These are phyloP conservation scores for Blennius ocellaris DNA, from an alignment of 2,113 vertebrate genomes.

Conservation along the genomic window DNA sequence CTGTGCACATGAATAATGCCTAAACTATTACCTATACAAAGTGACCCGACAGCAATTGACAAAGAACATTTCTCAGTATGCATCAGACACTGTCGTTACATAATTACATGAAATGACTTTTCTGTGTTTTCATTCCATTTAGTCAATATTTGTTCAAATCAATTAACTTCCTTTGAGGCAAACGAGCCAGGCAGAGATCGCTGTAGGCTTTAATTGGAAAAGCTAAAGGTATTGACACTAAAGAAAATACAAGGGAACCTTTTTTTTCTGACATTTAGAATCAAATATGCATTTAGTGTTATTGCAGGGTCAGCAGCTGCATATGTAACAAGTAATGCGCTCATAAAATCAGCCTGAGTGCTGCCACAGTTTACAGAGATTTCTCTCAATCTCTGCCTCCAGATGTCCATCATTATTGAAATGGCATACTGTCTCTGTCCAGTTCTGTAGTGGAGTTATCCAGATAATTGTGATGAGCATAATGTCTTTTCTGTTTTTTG, in stretches of 20 bases:
- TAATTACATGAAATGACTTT: constrained; percentile 19
- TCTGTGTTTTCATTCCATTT: constrained; percentile 15
- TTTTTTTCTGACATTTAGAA: constrained; percentile 1
- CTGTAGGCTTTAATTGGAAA: background rate
- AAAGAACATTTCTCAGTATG: constrained; percentile 3
- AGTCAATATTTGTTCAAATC: constrained; percentile 37
- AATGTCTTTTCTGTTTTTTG: no score
- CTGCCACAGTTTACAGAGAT: no score
- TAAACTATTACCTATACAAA: background rate
- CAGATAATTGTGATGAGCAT: no score
- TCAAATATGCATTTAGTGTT: constrained; percentile 9
- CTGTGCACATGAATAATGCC: no score
- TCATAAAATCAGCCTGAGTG: no score
- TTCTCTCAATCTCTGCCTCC: no score
- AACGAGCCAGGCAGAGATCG: background rate
- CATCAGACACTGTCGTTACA: constrained; percentile 1
- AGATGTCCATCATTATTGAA: no score
- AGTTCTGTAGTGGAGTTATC: no score
- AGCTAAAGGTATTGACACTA: background rate
- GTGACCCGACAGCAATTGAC: background rate
- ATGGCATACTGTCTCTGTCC: no score
- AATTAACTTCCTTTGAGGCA: constrained; percentile 8
- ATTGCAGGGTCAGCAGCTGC: background rate
- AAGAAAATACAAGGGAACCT: constrained; percentile 6
- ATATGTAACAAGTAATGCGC: no score